Evolutionary conservation across 1,140 invertebrate species (phyloP).

Genomic region (Pissodes strobi): DNA sequence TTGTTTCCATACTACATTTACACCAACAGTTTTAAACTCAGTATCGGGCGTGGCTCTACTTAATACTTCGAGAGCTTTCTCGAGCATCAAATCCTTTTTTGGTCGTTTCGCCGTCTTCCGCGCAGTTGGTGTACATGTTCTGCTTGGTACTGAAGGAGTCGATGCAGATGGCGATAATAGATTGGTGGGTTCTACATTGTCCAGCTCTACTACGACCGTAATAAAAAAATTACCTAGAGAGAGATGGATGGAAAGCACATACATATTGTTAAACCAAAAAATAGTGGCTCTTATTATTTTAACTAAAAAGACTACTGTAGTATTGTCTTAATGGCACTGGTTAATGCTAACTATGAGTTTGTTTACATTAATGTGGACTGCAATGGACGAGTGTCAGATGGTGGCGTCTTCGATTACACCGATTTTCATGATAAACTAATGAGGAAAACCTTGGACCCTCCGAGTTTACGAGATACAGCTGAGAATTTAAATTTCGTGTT

Average conservation of each 20-base stretch:
- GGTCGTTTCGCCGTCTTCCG: not conserved
- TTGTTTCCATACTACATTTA: not conserved
- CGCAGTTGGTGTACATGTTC: not conserved
- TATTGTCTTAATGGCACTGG: slow-evolving; percentile 54
- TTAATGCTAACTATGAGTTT: slow-evolving; percentile 55
- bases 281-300: slow-evolving; percentile 45
- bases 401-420: no score
- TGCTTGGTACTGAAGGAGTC: no score
- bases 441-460: no score
- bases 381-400: slow-evolving; percentile 55
- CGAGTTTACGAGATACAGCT: no score
- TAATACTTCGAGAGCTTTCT: not conserved
- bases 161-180: not conserved
- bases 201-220: not conserved
- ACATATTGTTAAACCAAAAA: slow-evolving; percentile 26
- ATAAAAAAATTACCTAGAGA: no score
- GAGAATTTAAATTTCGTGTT: no score
- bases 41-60: not conserved
- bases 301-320: slow-evolving; percentile 55
- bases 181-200: not conserved
- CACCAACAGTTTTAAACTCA: not conserved
- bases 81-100: not conserved
- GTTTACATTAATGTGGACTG: slow-evolving; percentile 55
- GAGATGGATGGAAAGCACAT: slow-evolving; percentile 56
- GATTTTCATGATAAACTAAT: no score